Base-by-base conservation (phyloP, 1,140 invertebrate species). In the Leptinotarsa texana region DNA sequence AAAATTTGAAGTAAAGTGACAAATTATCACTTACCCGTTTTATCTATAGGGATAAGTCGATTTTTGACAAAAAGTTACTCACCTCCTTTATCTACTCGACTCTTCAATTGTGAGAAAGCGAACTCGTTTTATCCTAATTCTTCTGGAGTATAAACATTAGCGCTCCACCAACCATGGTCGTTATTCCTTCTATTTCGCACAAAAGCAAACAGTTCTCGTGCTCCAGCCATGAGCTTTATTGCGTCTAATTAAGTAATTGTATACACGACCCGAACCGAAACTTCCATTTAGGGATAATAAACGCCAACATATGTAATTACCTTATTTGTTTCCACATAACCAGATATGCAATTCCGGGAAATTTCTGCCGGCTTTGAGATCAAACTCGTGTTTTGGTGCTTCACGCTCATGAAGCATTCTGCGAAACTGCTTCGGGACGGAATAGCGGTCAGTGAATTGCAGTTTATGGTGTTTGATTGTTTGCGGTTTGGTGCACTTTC, bases 321-420 rank as follows among this genome's bases (percentile, higher is more conserved):
- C 51, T 57, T 57, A 57, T 57, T 57, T 57, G 51, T 57, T 57
- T 57, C 51, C n/a, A 57, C 51, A 57, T 57, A 57, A 57, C 51
- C 51, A 18, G 51, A 57, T 42, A 57, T 57, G 51, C 51, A 57
- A 57, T 57, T 57, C n/a, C n/a, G 51, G 51, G n/a, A 18, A 57
- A 57, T 57, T 57, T 57, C 51, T 57, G 51, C 51, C 15, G 0
- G n/a, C 51, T 57, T 57, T 57, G 51, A 17, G 51, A 57, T 17
- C 51, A 57, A 57, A 57, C 51, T 57, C 15, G 51, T 57, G n/a
- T 15, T 17, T 17, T 57, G 51, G 51, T 57, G 51, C 51, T 57
- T 57, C n/a, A 57, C 15, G 51, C 51, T 57, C 51, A 18, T 57
- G n/a, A 17, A 18, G n/a, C 51, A 15, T 18, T 57, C 15, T 57